Evolutionary conservation across 2,797 vertebrate species (phyloP), one percentile per base, ranked within the genome.

Genomic region (Cheirogaleus major): DNA sequence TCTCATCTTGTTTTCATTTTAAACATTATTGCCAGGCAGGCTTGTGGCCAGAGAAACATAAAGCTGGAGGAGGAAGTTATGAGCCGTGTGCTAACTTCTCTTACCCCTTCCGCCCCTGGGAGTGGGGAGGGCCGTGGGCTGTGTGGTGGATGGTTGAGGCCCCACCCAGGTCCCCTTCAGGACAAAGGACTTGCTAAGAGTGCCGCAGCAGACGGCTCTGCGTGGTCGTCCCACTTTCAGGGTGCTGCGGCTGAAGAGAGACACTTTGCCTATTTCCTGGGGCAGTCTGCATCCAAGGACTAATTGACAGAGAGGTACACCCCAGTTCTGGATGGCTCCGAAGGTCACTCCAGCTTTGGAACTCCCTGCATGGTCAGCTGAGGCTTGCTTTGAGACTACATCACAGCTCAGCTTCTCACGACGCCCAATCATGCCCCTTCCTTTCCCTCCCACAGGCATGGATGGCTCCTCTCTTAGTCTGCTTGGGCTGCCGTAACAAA

Each of bases 381-480:
- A 55, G 45, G 35, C 27, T 43, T 43, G 27, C 27, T 8, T 1
- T 8, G 27, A 43, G 18, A n/a, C 6, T 8, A 23, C 6, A 2
- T 23, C 11, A 4, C 25, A 23, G 32, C 73, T 63, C 27, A 35
- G 2, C 17, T 45, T 9, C 25, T 79, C 30, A 1, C 4, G 27
- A 32, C 7, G 7, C 23, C 2, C 25, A 17, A 5, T 13, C 27
- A 15, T 5, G 8, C 23, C 25, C n/a, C 61, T 11, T 59, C 5
- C 5, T 35, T n/a, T 41, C 12, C n/a, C 35, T 69, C 2, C 50
- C 30, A 4, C 3, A 5, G 35, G 13, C 20, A 2, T 0, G 14
- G 35, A 3, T 0, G 14, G 35, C 22, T 67, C 38, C 7, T 41
- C 52, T 4, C 32, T 43, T 18, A 72, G 57, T 41, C 25, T 23